These are phyloP conservation scores for Ceraclea dissimilis DNA, from an alignment of 2,888 invertebrate species.

Conservation along the genomic window DNA sequence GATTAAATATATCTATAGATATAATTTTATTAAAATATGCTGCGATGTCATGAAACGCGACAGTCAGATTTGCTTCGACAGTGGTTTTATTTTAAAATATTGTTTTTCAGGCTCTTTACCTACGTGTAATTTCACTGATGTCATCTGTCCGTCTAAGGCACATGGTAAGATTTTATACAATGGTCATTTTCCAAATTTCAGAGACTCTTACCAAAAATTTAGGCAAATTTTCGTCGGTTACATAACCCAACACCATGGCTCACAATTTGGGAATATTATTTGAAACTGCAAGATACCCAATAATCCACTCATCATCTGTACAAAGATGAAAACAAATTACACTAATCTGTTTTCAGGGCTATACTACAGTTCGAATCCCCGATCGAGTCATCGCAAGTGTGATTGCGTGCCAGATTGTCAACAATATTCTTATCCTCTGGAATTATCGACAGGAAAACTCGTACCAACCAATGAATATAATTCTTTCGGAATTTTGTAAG, in stretches of 20 bases:
- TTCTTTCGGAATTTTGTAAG: conserved; percentile 47
- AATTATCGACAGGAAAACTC: conserved; percentile 54
- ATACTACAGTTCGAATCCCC: conserved; percentile 37
- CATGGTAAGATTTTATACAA: conserved; percentile 34
- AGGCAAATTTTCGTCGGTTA: no score
- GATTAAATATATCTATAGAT: no score
- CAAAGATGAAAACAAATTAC: no score
- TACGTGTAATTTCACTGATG: conserved; percentile 45
- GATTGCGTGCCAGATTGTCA: conserved; percentile 58
- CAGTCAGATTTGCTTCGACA: no score
- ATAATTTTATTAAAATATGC: no score
- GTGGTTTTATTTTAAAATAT: background rate
- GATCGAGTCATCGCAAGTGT: conserved; percentile 31
- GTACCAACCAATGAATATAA: conserved; percentile 39
- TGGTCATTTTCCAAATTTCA: no score
- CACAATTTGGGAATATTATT: no score
- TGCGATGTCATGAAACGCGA: no score
- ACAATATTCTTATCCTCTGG: conserved; percentile 52
- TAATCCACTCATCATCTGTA: no score
- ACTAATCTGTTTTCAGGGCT: conserved; percentile 20
- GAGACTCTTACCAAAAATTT: no score
- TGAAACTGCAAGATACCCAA: no score
- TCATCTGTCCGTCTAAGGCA: conserved; percentile 40
- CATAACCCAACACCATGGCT: no score
- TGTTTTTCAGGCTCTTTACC: conserved; percentile 32